Evolutionary conservation across 2,888 invertebrate species (phyloP), one percentile per base, ranked within the genome.

Genomic region (Xanthia togata): DNA sequence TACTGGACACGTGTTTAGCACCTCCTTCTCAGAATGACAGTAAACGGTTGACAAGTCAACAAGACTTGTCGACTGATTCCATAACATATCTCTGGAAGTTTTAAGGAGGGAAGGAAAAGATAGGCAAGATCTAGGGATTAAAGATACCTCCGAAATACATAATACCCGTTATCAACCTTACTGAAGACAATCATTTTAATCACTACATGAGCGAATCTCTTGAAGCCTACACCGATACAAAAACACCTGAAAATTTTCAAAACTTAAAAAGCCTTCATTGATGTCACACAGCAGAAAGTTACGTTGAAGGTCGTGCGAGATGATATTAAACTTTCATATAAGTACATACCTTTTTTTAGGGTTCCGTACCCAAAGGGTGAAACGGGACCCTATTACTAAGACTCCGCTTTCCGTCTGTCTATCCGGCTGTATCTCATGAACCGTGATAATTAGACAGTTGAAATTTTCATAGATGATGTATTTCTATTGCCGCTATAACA

Each of bases 301-400:
- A 26, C 20, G 53, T 72, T 53, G n/a, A 53, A 65, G 26, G 6
- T 64, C 35, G 38, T 23, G 41, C 26, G 60, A 53, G 31, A 26
- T 14, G 50, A 26, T 20, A 75, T 75, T 65, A 74, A 59, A 75
- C 23, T 74, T 53, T 60, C n/a, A 73, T 62, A 4, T 14, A 23
- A 14, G 4, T 63, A 35, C 8, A 14, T 64, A 23, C 14, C 31
- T n/a, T n/a, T n/a, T n/a, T n/a, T n/a, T n/a, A n/a, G n/a, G n/a
- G n/a, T n/a, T n/a, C n/a, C n/a, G n/a, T n/a, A n/a, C n/a, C n/a
- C n/a, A n/a, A n/a, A n/a, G n/a, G n/a, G n/a, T n/a, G n/a, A n/a
- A n/a, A n/a, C n/a, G n/a, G n/a, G n/a, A n/a, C n/a, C n/a, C n/a
- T n/a, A n/a, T n/a, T n/a, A n/a, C n/a, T n/a, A n/a, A n/a, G n/a